A percentile compares a stretch with the other conserved stretches of the same genome.
These are phyloP conservation scores for Stenolophus ochropezus DNA, from an alignment of 2,888 invertebrate species.

Conservation along the genomic window DNA sequence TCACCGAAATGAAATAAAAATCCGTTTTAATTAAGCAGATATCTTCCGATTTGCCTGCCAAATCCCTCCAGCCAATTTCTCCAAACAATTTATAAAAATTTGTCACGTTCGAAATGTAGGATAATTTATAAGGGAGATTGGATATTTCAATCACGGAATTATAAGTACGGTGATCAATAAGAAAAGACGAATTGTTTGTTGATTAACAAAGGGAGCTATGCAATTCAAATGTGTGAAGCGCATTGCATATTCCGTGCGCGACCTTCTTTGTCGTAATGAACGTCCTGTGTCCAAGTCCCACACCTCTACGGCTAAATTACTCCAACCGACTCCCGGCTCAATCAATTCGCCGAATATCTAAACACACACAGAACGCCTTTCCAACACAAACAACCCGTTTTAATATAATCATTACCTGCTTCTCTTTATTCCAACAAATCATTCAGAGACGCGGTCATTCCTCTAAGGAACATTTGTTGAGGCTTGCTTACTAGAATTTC, in stretches of 20 bases:
- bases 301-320: slow-evolving; percentile 44
- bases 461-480: too few species aligned
- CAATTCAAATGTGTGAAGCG: slow-evolving; percentile 65
- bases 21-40: slow-evolving; percentile 42
- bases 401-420: not conserved
- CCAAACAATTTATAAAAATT: slow-evolving; percentile 58
- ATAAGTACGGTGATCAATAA: slow-evolving; percentile 53
- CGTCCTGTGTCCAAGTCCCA: slow-evolving; percentile 54
- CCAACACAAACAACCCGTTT: not conserved
- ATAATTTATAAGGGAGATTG: slow-evolving; percentile 55
- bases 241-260: slow-evolving; percentile 68
- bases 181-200: slow-evolving; percentile 38
- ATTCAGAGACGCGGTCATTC: too few species aligned
- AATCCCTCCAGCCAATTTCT: slow-evolving; percentile 33
- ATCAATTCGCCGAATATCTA: not conserved
- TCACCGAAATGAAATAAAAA: slow-evolving; percentile 36
- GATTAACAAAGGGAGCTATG: slow-evolving; percentile 32
- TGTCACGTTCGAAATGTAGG: slow-evolving; percentile 55
- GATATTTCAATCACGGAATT: slow-evolving; percentile 56
- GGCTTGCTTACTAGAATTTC: too few species aligned
- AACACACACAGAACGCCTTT: not conserved
- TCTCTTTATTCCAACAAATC: too few species aligned
- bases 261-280: slow-evolving; percentile 67
- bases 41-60: slow-evolving; percentile 38
- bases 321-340: not conserved